Conservation (phyloP, 2,797 vertebrate genomes). For the Lepilemur ruficaudatus region DNA sequence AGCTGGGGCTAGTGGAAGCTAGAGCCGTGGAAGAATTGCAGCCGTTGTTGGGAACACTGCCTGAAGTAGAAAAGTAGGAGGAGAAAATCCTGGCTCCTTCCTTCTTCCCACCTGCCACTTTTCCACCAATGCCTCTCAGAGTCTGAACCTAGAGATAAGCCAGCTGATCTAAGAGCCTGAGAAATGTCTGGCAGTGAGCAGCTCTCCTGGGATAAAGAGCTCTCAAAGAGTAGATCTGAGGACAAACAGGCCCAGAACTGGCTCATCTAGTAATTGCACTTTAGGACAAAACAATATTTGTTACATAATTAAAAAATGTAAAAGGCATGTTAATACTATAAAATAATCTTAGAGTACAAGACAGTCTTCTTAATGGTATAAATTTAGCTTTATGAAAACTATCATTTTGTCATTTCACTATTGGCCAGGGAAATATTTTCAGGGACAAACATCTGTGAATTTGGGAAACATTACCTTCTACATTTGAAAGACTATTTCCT, state of each 20-base stretch:
- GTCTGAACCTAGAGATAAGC: background rate
- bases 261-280: background rate
- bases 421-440: background rate
- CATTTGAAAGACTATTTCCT: background rate
- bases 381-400: conserved; percentile 14
- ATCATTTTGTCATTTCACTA: conserved; percentile 14
- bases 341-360: background rate
- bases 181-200: background rate
- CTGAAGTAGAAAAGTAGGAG: background rate
- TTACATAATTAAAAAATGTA: background rate
- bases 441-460: background rate
- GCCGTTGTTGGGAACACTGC: background rate
- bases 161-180: background rate
- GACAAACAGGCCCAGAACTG: background rate
- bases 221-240: background rate
- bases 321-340: conserved; percentile 9
- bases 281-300: conserved; percentile 42
- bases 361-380: background rate
- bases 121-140: background rate
- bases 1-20: background rate
- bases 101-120: background rate
- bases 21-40: background rate
- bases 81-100: background rate
- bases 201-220: background rate
- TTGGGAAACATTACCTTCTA: background rate